Base-by-base conservation (phyloP, 2,888 invertebrate species). In the Rhamphomyia laevipes region DNA sequence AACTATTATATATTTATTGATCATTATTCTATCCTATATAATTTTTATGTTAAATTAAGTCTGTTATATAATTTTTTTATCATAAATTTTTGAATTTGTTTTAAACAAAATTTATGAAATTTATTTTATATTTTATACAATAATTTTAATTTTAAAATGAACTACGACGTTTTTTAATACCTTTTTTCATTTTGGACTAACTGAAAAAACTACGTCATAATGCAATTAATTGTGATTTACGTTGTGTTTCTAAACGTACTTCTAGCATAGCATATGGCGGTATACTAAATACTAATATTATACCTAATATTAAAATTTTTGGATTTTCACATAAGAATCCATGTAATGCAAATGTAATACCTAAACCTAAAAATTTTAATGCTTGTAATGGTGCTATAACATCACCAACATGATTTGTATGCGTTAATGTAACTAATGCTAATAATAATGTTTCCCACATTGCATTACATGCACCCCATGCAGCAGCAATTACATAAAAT, bases 391-490 rank as follows among this genome's bases (percentile, higher is more conserved):
- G 65, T 3, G 65, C 79, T 70, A 63, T 54, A 4, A 67, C 63
- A 48, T 67, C 64, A 5, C 60, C 58, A n/a, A 69, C 67, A 58
- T 66, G 72, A 60, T 65, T 64, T 56, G 65, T 59, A 48, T 70
- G 71, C 47, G 67, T 71, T 7, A 68, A 58, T 4, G 70, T 70
- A 40, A 70, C 62, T 50, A 70, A 55, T n/a, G 70, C 66, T 43
- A 70, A 72, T 46, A 74, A 64, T 18, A 78, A 65, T 4, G 86
- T 85, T 62, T 89, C 87, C 88, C 88, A 89, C 56, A 88, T 81
- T 17, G 86, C 84, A 48, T 87, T 86, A 67, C 88, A 88, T 3
- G 88, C 87, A 15, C 87, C 88, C 88, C 88, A 89, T 0, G 86
- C 84, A 0, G 88, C 86, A 3, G 86, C 84, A 46, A 88, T 85